A percentile compares a stretch with the other conserved stretches of the same genome.
These are phyloP conservation scores for Pantala flavescens DNA, from an alignment of 1,140 invertebrate genomes.

Conservation along the genomic window DNA sequence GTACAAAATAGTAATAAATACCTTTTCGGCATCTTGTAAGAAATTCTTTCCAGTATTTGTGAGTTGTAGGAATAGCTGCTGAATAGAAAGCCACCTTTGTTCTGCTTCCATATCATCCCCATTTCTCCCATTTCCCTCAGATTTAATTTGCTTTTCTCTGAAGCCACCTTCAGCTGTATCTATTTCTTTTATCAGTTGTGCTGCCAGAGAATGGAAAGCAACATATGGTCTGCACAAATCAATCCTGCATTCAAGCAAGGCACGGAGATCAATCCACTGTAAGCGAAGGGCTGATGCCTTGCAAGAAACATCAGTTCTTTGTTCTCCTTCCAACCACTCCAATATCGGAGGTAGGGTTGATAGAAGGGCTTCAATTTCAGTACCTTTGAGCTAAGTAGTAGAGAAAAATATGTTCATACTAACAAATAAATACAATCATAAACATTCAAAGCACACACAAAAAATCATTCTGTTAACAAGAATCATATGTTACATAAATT, in stretches of 20 bases:
- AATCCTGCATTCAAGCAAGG: conserved; percentile 43
- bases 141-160: conserved; percentile 26
- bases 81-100: conserved; percentile 47
- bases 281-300: conserved; percentile 37
- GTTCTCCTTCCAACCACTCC: conserved; percentile 52
- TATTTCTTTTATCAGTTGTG: conserved; percentile 52
- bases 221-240: conserved; percentile 53
- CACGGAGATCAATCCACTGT: conserved; percentile 32
- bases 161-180: conserved; percentile 51
- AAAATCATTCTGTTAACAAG: conserved; percentile 13
- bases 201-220: conserved; percentile 60
- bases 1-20: conserved; percentile 28
- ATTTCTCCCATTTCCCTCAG: conserved; percentile 18
- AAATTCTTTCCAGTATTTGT: conserved; percentile 54
- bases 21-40: conserved; percentile 50
- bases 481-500: conserved; percentile 1
- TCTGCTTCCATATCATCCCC: conserved; percentile 40
- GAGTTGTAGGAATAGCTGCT: conserved; percentile 47
- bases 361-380: conserved; percentile 51
- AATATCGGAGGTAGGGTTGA: conserved; percentile 52
- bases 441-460: conserved; percentile 18
- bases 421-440: conserved; percentile 26
- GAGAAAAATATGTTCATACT: conserved; percentile 23
- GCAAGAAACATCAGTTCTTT: conserved; percentile 48
- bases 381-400: conserved; percentile 48